phyloP scores from a whole-genome alignment of 2,113 vertebrate species.

The Hypocryptadius cinnamomeus region DNA sequence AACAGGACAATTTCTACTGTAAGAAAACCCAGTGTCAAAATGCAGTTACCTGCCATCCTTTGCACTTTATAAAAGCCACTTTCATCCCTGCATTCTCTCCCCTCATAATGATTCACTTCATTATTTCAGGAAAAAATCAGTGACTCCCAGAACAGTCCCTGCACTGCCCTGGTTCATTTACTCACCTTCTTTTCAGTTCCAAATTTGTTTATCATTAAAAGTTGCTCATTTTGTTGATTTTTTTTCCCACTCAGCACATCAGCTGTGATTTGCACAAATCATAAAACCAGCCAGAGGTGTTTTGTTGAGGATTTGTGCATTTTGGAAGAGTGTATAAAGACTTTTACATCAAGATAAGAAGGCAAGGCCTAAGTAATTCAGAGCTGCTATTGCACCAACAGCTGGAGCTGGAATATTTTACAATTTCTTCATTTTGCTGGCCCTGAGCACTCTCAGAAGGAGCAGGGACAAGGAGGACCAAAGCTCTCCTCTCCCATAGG shows the following conservation, averaged over 20 bases:
- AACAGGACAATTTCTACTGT: not conserved
- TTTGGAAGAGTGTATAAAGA: not conserved
- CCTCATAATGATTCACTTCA: not conserved
- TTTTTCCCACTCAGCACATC: not conserved
- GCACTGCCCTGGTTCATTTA: not conserved
- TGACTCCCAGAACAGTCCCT: not conserved
- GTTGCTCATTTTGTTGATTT: not conserved
- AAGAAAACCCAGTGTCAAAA: not conserved
- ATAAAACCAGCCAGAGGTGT: not conserved
- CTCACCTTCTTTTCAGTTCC: not conserved
- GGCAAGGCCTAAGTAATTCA: not conserved
- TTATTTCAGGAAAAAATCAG: not conserved
- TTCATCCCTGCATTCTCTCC: not conserved
- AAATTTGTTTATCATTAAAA: not conserved
- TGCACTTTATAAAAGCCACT: not conserved
- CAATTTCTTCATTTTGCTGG: not conserved
- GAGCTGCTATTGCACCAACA: not conserved
- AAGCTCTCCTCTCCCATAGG: not conserved
- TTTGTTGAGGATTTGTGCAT: not conserved
- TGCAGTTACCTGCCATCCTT: not conserved
- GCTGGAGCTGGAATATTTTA: not conserved
- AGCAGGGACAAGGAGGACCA: not conserved
- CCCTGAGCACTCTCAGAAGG: not conserved
- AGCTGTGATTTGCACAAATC: not conserved
- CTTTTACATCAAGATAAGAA: not conserved